Base-by-base conservation (phyloP, 2,113 vertebrate species). In the Ellobius talpinus region DNA sequence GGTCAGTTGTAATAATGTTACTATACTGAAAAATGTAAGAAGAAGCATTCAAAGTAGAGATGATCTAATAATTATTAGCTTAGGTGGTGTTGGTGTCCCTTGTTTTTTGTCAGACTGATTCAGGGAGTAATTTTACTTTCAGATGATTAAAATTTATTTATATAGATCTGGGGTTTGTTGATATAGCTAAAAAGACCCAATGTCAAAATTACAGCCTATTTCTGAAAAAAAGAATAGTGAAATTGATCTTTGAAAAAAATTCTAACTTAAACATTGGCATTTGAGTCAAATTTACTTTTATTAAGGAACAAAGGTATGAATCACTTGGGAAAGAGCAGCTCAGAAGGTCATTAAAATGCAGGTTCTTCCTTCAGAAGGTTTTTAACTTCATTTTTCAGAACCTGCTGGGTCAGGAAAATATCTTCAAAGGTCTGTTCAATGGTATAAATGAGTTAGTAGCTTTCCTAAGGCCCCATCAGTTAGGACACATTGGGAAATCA, bases 81-180 rank as follows among this genome's bases (percentile, higher is more conserved):
- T 87, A 93, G 94, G 89, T 94, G 29, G 82, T 19, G 96, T 77
- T 91, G 63, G 14, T 21, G 63, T 95, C 87, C 42, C 58, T 96
- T 97, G n/a, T 81, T 93, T 93, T 97, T 76, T 94, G n/a, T 93
- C 68, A 65, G 58, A 89, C 79, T 92, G 55, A 93, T 65, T 94
- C 47, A 81, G 81, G 61, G 92, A 78, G 39, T 58, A 65, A 17
- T 96, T 89, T 96, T 19, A 70, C 39, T 92, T 93, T 94, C 76
- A 96, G 42, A 96, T 78, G 94, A 92, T 90, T 33, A 77, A n/a
- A 91, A 33, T 8, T 95, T 93, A 78, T 96, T 90, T 90, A 63
- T 73, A 45, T 74, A 88, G 13, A 42, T 70, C 47, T 93, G 24
- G 12, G 61, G 36, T 10, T 94, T 84, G 87, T 68, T 87, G 58